phyloP scores from a whole-genome alignment of 2,113 vertebrate species.

The Stercorarius parasiticus region DNA sequence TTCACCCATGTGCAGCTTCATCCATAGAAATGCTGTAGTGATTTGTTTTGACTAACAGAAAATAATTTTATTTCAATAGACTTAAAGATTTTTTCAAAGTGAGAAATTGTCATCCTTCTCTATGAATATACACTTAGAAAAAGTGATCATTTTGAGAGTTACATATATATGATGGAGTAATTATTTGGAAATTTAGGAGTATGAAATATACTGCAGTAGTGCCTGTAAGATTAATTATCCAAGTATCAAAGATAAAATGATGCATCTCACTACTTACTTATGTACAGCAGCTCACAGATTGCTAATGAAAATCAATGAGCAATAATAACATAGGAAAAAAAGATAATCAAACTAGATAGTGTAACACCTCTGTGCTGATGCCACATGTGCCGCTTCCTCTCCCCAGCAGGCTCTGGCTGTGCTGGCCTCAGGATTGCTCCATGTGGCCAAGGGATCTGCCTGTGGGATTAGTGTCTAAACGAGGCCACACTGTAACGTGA shows the following conservation, averaged over 20 bases:
- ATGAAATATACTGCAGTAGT: neutral
- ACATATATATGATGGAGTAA: neutral
- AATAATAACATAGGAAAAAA: neutral
- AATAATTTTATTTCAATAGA: neutral
- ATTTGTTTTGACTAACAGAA: neutral
- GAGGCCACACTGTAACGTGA: neutral
- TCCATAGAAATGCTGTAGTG: neutral
- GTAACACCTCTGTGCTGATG: neutral
- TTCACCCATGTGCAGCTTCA: neutral
- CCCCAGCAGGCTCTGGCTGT: neutral
- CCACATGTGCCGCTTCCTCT: neutral
- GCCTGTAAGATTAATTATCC: neutral
- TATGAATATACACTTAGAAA: neutral
- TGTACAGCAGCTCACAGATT: neutral
- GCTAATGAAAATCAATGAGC: neutral
- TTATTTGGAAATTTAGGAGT: neutral
- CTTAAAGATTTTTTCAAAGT: neutral
- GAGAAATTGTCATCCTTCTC: neutral
- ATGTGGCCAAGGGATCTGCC: neutral
- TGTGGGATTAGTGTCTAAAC: neutral
- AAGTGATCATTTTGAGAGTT: neutral
- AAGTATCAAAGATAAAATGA: neutral
- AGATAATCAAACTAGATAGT: neutral
- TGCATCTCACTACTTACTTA: accelerated
- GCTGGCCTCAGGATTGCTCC: neutral